phyloP scores from a whole-genome alignment of 2,113 vertebrate genomes.

The Platichthys flesus region DNA sequence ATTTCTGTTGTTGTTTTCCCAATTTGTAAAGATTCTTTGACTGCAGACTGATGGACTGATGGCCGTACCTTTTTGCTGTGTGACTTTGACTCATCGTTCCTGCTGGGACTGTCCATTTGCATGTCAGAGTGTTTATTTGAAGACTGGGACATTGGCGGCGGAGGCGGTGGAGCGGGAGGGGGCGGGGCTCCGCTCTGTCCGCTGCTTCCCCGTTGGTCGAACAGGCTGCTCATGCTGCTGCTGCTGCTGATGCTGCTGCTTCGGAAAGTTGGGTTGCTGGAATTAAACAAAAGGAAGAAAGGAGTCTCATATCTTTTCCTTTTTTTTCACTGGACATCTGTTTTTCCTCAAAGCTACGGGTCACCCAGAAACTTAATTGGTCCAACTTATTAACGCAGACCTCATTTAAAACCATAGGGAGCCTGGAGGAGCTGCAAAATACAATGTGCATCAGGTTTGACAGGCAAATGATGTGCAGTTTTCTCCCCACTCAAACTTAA shows the following conservation, averaged over 20 bases:
- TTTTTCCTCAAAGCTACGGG: slow-evolving; percentile 64
- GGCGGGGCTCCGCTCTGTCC: slow-evolving; percentile 36
- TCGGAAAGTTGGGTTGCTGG: slow-evolving; percentile 24
- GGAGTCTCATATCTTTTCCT: background rate
- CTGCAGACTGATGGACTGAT: background rate
- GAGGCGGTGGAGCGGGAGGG: slow-evolving; percentile 59
- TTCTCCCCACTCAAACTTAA: background rate
- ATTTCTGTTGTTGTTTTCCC: no score
- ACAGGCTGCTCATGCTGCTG: slow-evolving; percentile 61
- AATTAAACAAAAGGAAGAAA: background rate
- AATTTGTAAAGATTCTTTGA: no score
- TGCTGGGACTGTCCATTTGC: slow-evolving; percentile 13
- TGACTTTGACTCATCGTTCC: slow-evolving; percentile 19
- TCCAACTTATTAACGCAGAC: slow-evolving; percentile 49
- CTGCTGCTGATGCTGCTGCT: slow-evolving; percentile 67
- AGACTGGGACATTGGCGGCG: background rate
- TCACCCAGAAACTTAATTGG: slow-evolving; percentile 73
- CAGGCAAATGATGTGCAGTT: background rate
- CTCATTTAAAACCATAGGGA: slow-evolving; percentile 47
- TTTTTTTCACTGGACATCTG: background rate
- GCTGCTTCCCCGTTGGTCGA: slow-evolving; percentile 34
- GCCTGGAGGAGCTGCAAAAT: slow-evolving; percentile 14
- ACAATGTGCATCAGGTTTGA: background rate
- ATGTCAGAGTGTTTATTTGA: slow-evolving; percentile 8
- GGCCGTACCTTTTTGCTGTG: slow-evolving; percentile 54